Percentiles rank a stretch among this genome's conserved stretches.
phyloP scores from a whole-genome alignment of 2,797 vertebrate species.

The Mormyrus hasselquistii region DNA sequence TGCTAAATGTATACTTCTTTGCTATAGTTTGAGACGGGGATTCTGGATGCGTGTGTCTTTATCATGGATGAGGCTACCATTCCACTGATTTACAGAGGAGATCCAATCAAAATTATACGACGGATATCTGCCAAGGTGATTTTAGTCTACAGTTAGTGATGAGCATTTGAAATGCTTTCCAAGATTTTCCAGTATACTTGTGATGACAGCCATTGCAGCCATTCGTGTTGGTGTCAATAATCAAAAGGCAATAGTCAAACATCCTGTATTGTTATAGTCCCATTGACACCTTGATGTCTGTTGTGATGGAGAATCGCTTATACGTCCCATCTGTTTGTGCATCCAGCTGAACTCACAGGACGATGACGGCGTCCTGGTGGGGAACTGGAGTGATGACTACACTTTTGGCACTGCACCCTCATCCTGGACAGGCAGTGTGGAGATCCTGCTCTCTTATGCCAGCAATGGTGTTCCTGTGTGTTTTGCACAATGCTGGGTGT shows the following conservation, averaged over 20 bases:
- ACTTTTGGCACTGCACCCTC: conserved; percentile 65
- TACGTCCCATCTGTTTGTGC: background rate
- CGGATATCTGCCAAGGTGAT: conserved; percentile 76
- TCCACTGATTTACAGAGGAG: conserved; percentile 68
- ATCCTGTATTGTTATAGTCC: background rate
- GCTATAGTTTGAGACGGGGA: conserved; percentile 68
- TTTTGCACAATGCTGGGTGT: conserved; percentile 92
- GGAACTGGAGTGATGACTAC: conserved; percentile 75
- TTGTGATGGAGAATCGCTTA: background rate
- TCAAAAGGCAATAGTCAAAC: background rate
- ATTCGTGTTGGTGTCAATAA: background rate
- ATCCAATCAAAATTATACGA: conserved; percentile 67
- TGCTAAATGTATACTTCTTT: background rate
- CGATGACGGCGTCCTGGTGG: conserved; percentile 76
- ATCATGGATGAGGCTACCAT: conserved; percentile 74
- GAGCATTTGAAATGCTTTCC: background rate
- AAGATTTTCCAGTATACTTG: background rate
- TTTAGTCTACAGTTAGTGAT: background rate
- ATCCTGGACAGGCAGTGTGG: conserved; percentile 78
- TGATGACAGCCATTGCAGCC: background rate
- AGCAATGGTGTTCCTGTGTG: conserved; percentile 57
- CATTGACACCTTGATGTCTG: background rate
- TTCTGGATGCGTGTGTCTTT: conserved; percentile 79
- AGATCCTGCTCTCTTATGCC: conserved; percentile 73
- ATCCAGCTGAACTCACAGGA: conserved; percentile 78